These are phyloP conservation scores for Heliopora coerulea DNA, from an alignment of 92 coral and sea anemone genomes.

Conservation along the genomic window DNA sequence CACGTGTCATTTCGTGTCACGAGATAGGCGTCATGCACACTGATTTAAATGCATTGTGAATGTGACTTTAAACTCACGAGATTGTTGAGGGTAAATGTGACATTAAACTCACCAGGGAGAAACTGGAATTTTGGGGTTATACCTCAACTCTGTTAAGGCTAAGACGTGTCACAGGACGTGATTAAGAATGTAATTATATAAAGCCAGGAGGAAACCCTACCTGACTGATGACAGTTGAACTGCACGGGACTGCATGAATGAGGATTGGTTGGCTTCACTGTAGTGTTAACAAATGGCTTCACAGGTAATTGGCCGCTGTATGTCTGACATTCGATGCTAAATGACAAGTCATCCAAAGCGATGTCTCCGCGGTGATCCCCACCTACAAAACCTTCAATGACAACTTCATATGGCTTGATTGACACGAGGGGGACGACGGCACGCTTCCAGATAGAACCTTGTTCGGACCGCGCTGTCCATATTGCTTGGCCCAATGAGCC, in stretches of 20 bases:
- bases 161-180: too few relatives aligned
- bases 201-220: not conserved
- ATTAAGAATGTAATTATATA: too few relatives aligned
- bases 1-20: too few relatives aligned
- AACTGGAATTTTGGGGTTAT: too few relatives aligned
- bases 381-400: constrained; percentile 90
- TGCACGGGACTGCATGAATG: constrained; percentile 84
- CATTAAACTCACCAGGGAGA: too few relatives aligned
- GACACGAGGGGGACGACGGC: constrained; percentile 69
- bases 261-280: constrained; percentile 63
- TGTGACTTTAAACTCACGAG: too few relatives aligned
- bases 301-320: constrained; percentile 64
- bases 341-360: constrained; percentile 89
- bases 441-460: constrained; percentile 84
- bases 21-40: too few relatives aligned
- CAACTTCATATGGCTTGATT: constrained; percentile 69
- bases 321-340: constrained; percentile 63
- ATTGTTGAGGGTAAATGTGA: too few relatives aligned
- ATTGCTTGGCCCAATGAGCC: constrained; percentile 56
- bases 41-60: too few relatives aligned
- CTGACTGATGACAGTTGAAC: constrained; percentile 68
- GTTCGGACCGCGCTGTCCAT: constrained; percentile 49
- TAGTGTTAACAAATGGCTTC: constrained; percentile 66
- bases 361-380: constrained; percentile 91
- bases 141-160: too few relatives aligned